Percentiles rank a stretch among this genome's conserved stretches.
Conservation (phyloP, 2,113 vertebrate genomes). For the Pelusios castaneus region DNA sequence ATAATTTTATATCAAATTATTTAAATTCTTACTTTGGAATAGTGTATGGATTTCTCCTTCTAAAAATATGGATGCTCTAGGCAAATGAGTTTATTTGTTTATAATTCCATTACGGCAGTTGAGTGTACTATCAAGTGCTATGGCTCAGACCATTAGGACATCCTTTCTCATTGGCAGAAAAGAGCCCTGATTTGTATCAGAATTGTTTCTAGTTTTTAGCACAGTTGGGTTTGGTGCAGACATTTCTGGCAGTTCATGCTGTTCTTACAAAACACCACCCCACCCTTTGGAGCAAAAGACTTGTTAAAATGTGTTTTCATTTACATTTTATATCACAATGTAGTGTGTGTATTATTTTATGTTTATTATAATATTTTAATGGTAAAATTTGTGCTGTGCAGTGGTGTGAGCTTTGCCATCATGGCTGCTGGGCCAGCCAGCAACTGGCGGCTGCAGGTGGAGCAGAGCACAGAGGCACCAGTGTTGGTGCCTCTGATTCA, state of each 20-base stretch:
- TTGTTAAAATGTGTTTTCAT: neutral
- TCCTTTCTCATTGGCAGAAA: constrained; percentile 39
- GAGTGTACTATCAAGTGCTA: constrained; percentile 58
- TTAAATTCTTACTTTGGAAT: constrained; percentile 52
- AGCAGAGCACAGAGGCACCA: too few species aligned
- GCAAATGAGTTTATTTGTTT: constrained; percentile 63
- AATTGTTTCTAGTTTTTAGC: constrained; percentile 39
- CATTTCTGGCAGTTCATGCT: neutral
- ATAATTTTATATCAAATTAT: constrained; percentile 45
- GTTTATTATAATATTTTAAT: neutral
- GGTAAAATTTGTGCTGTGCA: neutral
- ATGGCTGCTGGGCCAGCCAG: too few species aligned
- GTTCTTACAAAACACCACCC: neutral
- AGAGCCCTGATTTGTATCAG: constrained; percentile 25
- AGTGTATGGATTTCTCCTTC: neutral
- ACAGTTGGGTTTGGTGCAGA: constrained; percentile 13
- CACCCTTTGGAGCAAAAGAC: neutral
- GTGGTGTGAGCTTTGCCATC: too few species aligned
- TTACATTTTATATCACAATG: neutral
- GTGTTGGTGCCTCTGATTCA: too few species aligned
- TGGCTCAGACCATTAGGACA: constrained; percentile 57
- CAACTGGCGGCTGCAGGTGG: too few species aligned
- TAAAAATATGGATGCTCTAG: constrained; percentile 44
- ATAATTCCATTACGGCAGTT: constrained; percentile 59
- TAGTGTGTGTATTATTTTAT: neutral